Percentiles rank a stretch among this genome's conserved stretches.
Evolutionary conservation across 2,797 vertebrate species (phyloP).

Genomic region (Erpetoichthys calabaricus): DNA sequence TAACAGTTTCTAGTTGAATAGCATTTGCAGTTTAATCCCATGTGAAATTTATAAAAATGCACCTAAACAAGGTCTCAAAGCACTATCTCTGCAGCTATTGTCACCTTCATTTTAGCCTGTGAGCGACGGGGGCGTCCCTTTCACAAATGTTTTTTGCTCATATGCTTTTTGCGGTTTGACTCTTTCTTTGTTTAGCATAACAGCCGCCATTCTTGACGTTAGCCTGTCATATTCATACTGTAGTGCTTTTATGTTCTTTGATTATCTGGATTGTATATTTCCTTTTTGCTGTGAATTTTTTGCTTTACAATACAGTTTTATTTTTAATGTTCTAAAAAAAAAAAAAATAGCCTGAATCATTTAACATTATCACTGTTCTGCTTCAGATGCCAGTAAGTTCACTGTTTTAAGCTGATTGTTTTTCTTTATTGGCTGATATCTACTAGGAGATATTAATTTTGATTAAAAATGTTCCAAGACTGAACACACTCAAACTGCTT

Average conservation of each 20-base stretch:
- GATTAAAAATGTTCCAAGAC: too few species aligned
- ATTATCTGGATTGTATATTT: conserved; percentile 8
- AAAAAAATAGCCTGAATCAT: not conserved
- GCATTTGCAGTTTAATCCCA: too few species aligned
- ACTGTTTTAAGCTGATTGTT: too few species aligned
- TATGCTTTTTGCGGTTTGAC: not conserved
- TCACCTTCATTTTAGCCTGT: conserved; percentile 1
- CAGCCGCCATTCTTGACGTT: not conserved
- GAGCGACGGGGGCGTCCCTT: too few species aligned
- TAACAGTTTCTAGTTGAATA: too few species aligned
- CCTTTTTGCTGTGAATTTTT: conserved; percentile 8
- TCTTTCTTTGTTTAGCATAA: too few species aligned
- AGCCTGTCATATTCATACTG: not conserved
- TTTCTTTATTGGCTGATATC: too few species aligned
- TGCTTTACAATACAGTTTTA: not conserved
- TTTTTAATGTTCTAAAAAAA: not conserved
- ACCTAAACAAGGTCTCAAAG: not conserved
- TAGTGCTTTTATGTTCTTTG: conserved; percentile 5
- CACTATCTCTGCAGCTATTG: not conserved
- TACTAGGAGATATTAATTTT: too few species aligned
- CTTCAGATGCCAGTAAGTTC: not conserved
- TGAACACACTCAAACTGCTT: too few species aligned
- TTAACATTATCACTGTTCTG: conserved; percentile 5
- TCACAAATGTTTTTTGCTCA: conserved; percentile 1
- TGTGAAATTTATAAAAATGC: too few species aligned